Base-by-base conservation (phyloP, 1,140 invertebrate species). In the Drosophila chauvacae region DNA sequence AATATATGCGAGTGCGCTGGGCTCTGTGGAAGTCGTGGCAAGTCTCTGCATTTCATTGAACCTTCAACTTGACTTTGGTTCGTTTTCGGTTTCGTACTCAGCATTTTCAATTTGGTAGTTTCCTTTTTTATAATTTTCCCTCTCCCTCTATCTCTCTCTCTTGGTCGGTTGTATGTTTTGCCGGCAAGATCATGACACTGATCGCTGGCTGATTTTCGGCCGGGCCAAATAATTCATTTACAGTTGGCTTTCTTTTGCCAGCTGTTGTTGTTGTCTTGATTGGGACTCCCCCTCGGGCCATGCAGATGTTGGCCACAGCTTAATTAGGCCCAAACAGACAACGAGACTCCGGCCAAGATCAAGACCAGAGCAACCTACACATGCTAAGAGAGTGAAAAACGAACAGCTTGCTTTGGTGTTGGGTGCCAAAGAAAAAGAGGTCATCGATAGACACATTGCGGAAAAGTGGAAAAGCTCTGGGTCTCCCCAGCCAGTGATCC, bases 11-110 rank as follows among this genome's bases (percentile, higher is more conserved):
- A 85, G 64, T 60, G 48, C 60, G 48, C 60, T 59, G 62, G 61
- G 45, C 77, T 55, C 60, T 66, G 66, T 80, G 71, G 72, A 88
- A 72, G 55, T 72, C 70, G 70, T 72, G 70, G 70, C 66, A 51
- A 72, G 66, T 78, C 77, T 84, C 84, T 76, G 84, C 80, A 88
- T 88, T 90, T 88, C 85, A 84, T 88, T 88, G 85, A 88, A 90
- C 85, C 85, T 90, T 90, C 86, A 90, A 90, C 85, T 90, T 90
- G 85, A 90, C 85, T 90, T 85, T 90, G 61, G 50, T 64, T 53
- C 37, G 56, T 4, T 62, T 53, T 53, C 28, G 45, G 59, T 56
- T 61, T 61, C 48, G 48, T 41, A 77, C 65, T 60, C 69, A 64
- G 59, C 76, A 81, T 87, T 86, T 86, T 86, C 82, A 86, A 86